Percentiles rank a stretch among this genome's conserved stretches.
phyloP scores from a whole-genome alignment of 2,113 vertebrate species.

The Arothron firmamentum region DNA sequence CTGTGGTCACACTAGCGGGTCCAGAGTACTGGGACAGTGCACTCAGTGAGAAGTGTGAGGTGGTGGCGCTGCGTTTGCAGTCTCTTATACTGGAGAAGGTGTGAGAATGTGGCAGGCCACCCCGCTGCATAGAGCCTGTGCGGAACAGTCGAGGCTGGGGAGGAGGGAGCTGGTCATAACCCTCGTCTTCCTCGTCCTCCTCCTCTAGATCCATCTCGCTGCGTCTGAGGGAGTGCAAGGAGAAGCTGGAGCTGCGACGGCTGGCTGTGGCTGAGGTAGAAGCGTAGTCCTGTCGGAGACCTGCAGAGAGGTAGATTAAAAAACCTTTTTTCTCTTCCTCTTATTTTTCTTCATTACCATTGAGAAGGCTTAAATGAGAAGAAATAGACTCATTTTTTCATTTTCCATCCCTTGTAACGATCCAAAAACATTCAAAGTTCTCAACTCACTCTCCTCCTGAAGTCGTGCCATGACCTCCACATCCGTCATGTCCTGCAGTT shows the following conservation, averaged over 20 bases:
- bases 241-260: constrained; percentile 85
- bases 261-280: constrained; percentile 87
- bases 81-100: constrained; percentile 94
- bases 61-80: constrained; percentile 83
- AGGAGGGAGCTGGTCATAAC: constrained; percentile 89
- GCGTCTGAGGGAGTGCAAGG: constrained; percentile 79
- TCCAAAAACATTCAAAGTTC: neutral
- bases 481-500: constrained; percentile 95
- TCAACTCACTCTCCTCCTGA: constrained; percentile 93
- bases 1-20: constrained; percentile 77
- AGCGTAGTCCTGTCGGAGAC: constrained; percentile 95
- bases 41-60: constrained; percentile 81
- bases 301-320: constrained; percentile 61
- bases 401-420: neutral
- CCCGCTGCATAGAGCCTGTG: constrained; percentile 85
- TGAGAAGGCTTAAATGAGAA: too few species aligned
- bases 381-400: neutral
- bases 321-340: too few species aligned
- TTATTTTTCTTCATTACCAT: too few species aligned
- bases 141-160: constrained; percentile 87
- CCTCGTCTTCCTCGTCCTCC: constrained; percentile 90
- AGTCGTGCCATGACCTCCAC: constrained; percentile 98
- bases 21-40: constrained; percentile 79
- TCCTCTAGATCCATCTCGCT: constrained; percentile 84
- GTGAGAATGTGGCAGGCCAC: constrained; percentile 87